These are phyloP conservation scores for Drosophila austrosaltans DNA, from an alignment of 2,888 invertebrate species.

Conservation along the genomic window DNA sequence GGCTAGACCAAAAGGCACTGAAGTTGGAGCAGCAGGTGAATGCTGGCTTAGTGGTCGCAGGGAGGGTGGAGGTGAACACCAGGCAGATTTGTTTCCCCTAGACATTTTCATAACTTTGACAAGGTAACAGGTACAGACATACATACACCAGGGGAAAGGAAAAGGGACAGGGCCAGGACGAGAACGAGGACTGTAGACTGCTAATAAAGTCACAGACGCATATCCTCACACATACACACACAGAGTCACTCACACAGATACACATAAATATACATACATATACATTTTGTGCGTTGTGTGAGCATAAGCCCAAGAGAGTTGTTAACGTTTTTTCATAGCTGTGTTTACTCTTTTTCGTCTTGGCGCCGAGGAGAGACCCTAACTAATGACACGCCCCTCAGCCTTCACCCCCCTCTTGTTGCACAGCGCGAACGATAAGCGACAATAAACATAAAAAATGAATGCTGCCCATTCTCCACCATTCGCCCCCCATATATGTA, in stretches of 20 bases:
- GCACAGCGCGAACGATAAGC: conserved; percentile 59
- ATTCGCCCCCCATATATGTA: background rate
- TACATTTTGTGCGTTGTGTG: conserved; percentile 61
- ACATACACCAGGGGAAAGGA: conserved; percentile 17
- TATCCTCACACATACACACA: conserved; percentile 38
- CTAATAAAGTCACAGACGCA: conserved; percentile 65
- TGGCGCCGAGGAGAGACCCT: conserved; percentile 62
- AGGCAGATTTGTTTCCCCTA: conserved; percentile 45
- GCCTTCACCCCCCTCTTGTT: conserved; percentile 1
- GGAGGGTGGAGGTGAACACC: background rate
- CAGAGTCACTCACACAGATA: conserved; percentile 28
- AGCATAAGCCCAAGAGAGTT: conserved; percentile 71
- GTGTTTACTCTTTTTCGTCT: conserved; percentile 78
- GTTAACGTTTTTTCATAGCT: conserved; percentile 76
- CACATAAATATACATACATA: conserved; percentile 5
- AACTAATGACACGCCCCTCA: conserved; percentile 71
- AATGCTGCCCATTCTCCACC: conserved; percentile 40
- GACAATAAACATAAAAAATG: conserved; percentile 78
- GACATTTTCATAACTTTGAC: conserved; percentile 75
- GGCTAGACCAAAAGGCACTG: conserved; percentile 33
- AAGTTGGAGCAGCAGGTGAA: conserved; percentile 10
- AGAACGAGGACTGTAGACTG: conserved; percentile 44
- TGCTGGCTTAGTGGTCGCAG: background rate
- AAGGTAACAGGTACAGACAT: conserved; percentile 59
- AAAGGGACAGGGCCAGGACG: background rate